phyloP scores from a whole-genome alignment of 1,140 invertebrate genomes.

The Procambarus clarkii region DNA sequence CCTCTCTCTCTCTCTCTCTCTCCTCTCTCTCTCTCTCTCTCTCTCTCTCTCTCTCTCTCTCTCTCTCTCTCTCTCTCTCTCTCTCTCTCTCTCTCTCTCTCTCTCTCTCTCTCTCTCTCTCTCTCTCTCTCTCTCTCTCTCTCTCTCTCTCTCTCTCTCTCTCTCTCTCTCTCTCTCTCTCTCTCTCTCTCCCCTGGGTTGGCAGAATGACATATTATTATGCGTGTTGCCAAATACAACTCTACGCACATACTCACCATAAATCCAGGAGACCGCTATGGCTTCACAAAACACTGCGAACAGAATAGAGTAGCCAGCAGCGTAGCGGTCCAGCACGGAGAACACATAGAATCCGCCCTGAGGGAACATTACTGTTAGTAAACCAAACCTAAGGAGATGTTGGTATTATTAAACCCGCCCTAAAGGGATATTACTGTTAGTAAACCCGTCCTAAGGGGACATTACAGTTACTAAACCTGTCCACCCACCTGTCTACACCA shows the following conservation, averaged over 20 bases:
- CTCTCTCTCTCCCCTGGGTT: neutral
- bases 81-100: no score
- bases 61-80: no score
- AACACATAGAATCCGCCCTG: conserved; percentile 97
- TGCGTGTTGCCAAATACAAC: neutral
- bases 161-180: conserved; percentile 20
- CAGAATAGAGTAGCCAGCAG: conserved; percentile 96
- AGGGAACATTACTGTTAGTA: conserved; percentile 44
- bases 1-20: conserved; percentile 17
- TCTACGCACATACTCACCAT: conserved; percentile 80
- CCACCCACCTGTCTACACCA: no score
- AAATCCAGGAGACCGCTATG: conserved; percentile 97
- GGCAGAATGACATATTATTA: no score
- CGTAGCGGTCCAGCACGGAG: conserved; percentile 94
- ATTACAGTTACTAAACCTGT: no score
- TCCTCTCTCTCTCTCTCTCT: no score
- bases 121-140: conserved; percentile 26
- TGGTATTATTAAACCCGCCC: no score
- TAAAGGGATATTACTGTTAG: no score
- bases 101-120: conserved; percentile 14
- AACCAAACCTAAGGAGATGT: no score
- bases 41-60: no score
- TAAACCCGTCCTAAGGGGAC: no score
- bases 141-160: neutral
- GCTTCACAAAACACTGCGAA: conserved; percentile 98